These are phyloP conservation scores for Osmoderma eremita DNA, from an alignment of 2,888 invertebrate genomes.

Conservation along the genomic window DNA sequence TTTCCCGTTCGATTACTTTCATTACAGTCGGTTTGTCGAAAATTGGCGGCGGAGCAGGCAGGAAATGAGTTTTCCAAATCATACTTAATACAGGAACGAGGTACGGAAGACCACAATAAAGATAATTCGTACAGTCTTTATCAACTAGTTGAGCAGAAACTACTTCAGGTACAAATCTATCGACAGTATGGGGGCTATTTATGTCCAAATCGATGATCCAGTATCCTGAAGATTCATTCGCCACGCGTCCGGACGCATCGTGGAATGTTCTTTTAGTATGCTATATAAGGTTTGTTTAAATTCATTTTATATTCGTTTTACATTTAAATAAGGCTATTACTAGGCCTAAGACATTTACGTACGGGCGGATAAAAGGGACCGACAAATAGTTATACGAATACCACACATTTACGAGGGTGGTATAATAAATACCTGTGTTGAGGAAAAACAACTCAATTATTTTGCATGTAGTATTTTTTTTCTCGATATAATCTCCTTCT, in stretches of 20 bases:
- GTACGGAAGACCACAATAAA: conserved; percentile 85
- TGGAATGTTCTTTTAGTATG: conserved; percentile 73
- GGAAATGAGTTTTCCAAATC: conserved; percentile 73
- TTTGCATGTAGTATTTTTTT: no score
- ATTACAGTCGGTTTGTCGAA: conserved; percentile 66
- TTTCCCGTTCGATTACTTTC: conserved; percentile 62
- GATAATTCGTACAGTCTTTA: conserved; percentile 70
- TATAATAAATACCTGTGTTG: no score
- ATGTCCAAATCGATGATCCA: conserved; percentile 82
- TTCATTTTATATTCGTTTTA: not conserved
- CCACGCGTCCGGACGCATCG: conserved; percentile 64
- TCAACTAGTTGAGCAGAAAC: conserved; percentile 62
- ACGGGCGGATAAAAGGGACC: no score
- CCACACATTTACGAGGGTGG: no score
- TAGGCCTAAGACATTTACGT: no score
- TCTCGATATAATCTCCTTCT: no score
- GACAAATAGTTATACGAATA: no score
- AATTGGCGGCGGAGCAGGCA: conserved; percentile 67
- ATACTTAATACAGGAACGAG: conserved; percentile 78
- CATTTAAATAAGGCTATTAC: not conserved
- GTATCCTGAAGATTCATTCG: conserved; percentile 68
- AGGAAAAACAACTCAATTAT: no score
- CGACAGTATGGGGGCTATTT: conserved; percentile 73
- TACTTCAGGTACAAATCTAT: conserved; percentile 68
- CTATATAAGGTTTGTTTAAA: conserved; percentile 60